A percentile compares a stretch with the other conserved stretches of the same genome.
Evolutionary conservation across 2,888 invertebrate genomes (phyloP).

Genomic region (Didymodactylos carnosus): DNA sequence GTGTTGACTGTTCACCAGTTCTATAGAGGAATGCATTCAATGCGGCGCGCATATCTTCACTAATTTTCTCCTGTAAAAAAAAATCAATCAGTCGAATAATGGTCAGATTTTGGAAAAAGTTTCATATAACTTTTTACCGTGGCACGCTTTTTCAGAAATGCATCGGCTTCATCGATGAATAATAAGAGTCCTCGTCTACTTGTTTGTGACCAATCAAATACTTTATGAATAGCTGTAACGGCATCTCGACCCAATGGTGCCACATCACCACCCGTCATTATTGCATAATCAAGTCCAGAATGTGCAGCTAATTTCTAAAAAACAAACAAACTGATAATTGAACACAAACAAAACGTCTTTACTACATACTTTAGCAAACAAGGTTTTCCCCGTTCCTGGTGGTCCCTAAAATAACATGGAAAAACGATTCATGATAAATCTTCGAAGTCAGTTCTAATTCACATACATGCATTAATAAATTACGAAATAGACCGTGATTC

Average conservation of each 20-base stretch:
- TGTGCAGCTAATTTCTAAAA: conserved; percentile 69
- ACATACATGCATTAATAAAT: conserved; percentile 88
- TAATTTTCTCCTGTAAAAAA: conserved; percentile 53
- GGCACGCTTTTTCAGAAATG: conserved; percentile 52
- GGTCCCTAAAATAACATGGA: no score
- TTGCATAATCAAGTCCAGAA: conserved; percentile 95
- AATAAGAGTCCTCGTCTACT: conserved; percentile 41
- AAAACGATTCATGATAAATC: no score
- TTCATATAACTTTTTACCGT: conserved; percentile 30
- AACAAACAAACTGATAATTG: no score
- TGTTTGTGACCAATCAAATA: conserved; percentile 45
- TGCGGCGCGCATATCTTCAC: conserved; percentile 80
- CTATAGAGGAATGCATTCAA: conserved; percentile 92
- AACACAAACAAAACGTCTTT: no score
- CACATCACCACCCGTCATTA: conserved; percentile 93
- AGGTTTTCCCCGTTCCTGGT: no score
- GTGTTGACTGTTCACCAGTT: conserved; percentile 85
- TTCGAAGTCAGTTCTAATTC: no score
- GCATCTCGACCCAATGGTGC: conserved; percentile 92
- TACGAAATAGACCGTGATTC: conserved; percentile 78
- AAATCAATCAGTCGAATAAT: no score
- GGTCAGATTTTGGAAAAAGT: no score
- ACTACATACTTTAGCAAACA: conserved; percentile 55
- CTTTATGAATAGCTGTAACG: conserved; percentile 92
- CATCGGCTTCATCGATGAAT: conserved; percentile 97